Evolutionary conservation across 2,888 invertebrate genomes (phyloP), one percentile per base, ranked within the genome.

Genomic region (Eupithecia vulgata): DNA sequence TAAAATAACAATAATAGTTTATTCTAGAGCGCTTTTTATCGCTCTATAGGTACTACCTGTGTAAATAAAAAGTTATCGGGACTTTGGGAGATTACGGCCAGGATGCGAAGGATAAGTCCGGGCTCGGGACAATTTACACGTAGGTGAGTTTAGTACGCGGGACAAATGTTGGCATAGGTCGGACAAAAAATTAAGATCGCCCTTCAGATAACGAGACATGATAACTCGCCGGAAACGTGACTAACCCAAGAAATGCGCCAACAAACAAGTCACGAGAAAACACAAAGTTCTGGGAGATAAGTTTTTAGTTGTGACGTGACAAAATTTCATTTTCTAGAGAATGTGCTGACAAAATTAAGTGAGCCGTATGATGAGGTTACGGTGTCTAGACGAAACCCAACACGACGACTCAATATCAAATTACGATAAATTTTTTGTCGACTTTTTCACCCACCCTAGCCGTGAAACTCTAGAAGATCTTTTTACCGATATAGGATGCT

Each of bases 161-260:
- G 79, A 84, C 82, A 84, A 89, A 88, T 89, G 90, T 92, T 92
- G 88, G 89, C 86, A 87, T 90, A 91, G 90, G 91, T 91, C 90
- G 85, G 85, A 83, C 81, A 84, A 87, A 88, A 89, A 88, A 86
- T 75, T 76, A 79, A 84, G 86, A 88, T 85, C 79, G 85, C 84
- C 84, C 87, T 86, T 82, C 73, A 84, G 91, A 91, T 90, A 91
- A 90, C 76, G 78, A 78, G 70, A 68, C 70, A 85, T 68, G 88
- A 90, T 89, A 91, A 86, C 80, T 74, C 76, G 81, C 84, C 81
- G 87, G 85, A 87, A 88, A 88, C 81, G 81, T 82, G 80, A 81
- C 82, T 78, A 79, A 80, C 80, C 75, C 74, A 48, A 72, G 75
- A 77, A 73, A 74, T 73, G 66, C 72, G 40, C 69, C 67, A 76